A percentile compares a stretch with the other conserved stretches of the same genome.
Conservation (phyloP, 2,797 vertebrate species). For the Crocodylus rhombifer region DNA sequence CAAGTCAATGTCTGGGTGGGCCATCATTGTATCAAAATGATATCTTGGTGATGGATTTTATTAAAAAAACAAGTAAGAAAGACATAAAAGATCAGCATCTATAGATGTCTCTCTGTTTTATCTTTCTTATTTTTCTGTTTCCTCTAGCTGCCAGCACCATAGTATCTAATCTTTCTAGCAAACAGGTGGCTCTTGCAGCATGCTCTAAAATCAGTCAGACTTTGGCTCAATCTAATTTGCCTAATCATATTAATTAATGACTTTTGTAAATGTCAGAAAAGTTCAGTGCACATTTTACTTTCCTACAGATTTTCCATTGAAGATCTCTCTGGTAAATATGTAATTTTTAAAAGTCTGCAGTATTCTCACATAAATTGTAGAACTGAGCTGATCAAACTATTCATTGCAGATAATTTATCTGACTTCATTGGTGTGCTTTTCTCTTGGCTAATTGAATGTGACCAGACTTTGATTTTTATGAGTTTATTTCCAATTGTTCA, state of each 20-base stretch:
- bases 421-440: not conserved
- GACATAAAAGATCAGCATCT: constrained; percentile 32
- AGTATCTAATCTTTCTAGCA: constrained; percentile 72
- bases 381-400: constrained; percentile 2
- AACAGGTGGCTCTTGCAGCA: constrained; percentile 78
- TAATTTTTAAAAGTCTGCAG: constrained; percentile 64
- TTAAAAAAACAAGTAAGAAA: not conserved
- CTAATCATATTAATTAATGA: constrained; percentile 80
- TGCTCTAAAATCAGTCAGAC: constrained; percentile 77
- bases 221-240: constrained; percentile 76
- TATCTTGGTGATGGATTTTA: not conserved
- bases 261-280: constrained; percentile 80
- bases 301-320: constrained; percentile 48
- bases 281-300: constrained; percentile 75
- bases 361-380: constrained; percentile 23
- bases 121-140: constrained; percentile 35
- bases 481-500: constrained; percentile 23
- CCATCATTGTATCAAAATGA: not conserved
- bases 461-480: not conserved
- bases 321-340: constrained; percentile 67
- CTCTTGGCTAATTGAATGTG: not conserved
- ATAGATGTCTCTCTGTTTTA: constrained; percentile 32
- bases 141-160: constrained; percentile 64
- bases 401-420: constrained; percentile 9
- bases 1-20: not conserved